Conservation (phyloP, 1,140 invertebrate genomes). For the Diplogasteroides magnus region DNA sequence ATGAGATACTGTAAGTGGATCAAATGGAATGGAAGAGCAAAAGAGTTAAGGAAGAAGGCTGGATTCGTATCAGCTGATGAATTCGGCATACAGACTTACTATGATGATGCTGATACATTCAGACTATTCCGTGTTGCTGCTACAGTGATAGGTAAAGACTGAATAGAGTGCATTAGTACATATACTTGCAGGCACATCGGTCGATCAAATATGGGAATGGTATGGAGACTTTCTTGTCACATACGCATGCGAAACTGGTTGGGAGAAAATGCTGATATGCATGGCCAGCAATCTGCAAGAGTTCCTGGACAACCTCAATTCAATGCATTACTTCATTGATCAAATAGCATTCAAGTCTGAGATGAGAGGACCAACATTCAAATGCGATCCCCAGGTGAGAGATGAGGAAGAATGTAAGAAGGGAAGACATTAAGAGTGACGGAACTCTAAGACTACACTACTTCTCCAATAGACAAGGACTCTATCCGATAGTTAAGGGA, state of each 20-base stretch:
- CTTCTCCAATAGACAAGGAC: slow-evolving; percentile 29
- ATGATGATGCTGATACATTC: slow-evolving; percentile 34
- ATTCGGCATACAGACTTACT: slow-evolving; percentile 27
- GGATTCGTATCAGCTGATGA: slow-evolving; percentile 23
- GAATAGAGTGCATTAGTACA: not conserved
- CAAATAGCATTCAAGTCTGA: slow-evolving; percentile 33
- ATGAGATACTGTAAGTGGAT: slow-evolving; percentile 26
- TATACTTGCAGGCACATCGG: slow-evolving; percentile 25
- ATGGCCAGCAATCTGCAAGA: slow-evolving; percentile 35
- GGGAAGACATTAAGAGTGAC: not conserved
- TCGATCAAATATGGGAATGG: slow-evolving; percentile 33
- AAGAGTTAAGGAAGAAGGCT: slow-evolving; percentile 26
- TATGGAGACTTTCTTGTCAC: slow-evolving; percentile 32
- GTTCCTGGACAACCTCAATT: slow-evolving; percentile 34
- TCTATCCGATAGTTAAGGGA: slow-evolving; percentile 3
- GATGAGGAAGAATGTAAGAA: not conserved
- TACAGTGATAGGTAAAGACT: slow-evolving; percentile 17
- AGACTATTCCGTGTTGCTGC: slow-evolving; percentile 26
- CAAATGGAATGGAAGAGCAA: not conserved
- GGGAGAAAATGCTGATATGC: slow-evolving; percentile 27
- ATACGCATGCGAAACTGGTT: slow-evolving; percentile 32
- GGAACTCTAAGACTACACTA: slow-evolving; percentile 26
- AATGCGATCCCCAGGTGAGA: slow-evolving; percentile 24
- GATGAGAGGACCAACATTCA: slow-evolving; percentile 32
- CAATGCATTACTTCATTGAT: slow-evolving; percentile 39